These are phyloP conservation scores for Catalaphyllia jardinei DNA, from an alignment of 64 coral and sea anemone genomes.

Conservation along the genomic window DNA sequence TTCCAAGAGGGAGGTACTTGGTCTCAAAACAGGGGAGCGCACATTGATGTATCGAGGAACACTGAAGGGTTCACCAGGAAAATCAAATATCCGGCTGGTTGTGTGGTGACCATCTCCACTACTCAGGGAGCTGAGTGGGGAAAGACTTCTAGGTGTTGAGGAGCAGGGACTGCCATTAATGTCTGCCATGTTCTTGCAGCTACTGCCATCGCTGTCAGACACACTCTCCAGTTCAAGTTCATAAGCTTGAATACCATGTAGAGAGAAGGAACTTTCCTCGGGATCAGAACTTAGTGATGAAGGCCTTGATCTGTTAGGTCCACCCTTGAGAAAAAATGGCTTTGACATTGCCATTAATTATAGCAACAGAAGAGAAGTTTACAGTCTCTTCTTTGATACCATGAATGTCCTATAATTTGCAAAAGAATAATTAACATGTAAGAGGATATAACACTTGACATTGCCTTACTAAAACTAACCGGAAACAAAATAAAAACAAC, in stretches of 20 bases:
- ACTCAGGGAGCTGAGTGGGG: conserved; percentile 54
- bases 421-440: neutral
- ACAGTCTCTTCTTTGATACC: neutral
- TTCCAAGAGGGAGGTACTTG: conserved; percentile 66
- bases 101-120: conserved; percentile 26
- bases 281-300: conserved; percentile 22
- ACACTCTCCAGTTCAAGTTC: conserved; percentile 60
- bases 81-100: conserved; percentile 11
- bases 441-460: neutral
- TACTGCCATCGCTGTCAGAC: conserved; percentile 68
- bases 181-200: conserved; percentile 52
- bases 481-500: neutral
- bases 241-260: neutral
- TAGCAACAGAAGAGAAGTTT: neutral
- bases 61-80: conserved; percentile 1
- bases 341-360: conserved; percentile 2
- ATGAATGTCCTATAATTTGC: neutral
- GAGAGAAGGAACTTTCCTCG: neutral
- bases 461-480: neutral
- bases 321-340: conserved; percentile 34
- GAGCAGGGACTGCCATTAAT: conserved; percentile 67
- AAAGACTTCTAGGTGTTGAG: conserved; percentile 74
- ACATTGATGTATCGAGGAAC: neutral
- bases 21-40: conserved; percentile 44
- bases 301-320: neutral